A percentile compares a stretch with the other conserved stretches of the same genome.
Evolutionary conservation across 2,113 vertebrate species (phyloP).

Genomic region (Pseudorectes ferrugineus): DNA sequence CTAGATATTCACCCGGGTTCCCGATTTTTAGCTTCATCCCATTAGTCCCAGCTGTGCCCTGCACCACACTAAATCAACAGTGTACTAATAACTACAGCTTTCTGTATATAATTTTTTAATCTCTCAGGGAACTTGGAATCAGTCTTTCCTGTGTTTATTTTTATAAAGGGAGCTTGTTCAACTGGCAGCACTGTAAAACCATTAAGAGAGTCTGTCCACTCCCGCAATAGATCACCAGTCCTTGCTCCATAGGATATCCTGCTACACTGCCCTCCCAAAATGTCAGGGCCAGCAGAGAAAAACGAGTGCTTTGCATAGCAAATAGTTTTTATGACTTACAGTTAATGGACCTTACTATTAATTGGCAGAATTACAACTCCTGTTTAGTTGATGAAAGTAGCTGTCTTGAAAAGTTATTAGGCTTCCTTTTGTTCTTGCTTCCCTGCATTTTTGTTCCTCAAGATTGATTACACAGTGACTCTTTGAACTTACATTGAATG

Average conservation of each 20-base stretch:
- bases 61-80: background rate
- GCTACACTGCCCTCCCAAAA: background rate
- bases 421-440: slow-evolving; percentile 37
- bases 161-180: background rate
- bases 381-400: slow-evolving; percentile 18
- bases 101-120: background rate
- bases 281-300: background rate
- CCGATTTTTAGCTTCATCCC: background rate
- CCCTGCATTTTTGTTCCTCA: background rate
- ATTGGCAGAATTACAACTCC: slow-evolving; percentile 36
- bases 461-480: slow-evolving; percentile 20
- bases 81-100: background rate
- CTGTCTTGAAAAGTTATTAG: slow-evolving; percentile 33
- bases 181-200: background rate
- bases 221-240: background rate
- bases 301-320: background rate
- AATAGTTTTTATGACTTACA: background rate
- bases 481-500: slow-evolving; percentile 18
- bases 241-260: background rate
- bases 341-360: slow-evolving; percentile 19
- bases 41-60: background rate
- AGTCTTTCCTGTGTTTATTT: background rate
- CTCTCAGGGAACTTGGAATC: background rate
- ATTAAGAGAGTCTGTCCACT: background rate
- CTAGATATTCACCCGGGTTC: background rate